Percentiles rank a stretch among this genome's conserved stretches.
Conservation (phyloP, 2,113 vertebrate genomes). For the Platanista minor region DNA sequence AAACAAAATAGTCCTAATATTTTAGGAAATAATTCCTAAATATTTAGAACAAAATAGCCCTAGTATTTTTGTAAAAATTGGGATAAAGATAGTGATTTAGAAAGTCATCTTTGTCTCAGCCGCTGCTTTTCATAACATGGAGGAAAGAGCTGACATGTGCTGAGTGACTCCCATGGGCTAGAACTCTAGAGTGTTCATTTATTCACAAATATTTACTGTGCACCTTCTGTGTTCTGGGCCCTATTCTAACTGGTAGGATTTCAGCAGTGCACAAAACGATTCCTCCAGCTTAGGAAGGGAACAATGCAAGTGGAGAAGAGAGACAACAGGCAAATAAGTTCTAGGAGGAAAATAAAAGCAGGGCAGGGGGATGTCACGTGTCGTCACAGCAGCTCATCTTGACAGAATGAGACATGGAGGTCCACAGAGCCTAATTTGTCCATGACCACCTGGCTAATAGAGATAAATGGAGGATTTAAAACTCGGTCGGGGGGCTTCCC, state of each 20-base stretch:
- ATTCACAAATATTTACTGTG: not conserved
- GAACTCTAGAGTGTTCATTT: not conserved
- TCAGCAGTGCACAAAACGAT: not conserved
- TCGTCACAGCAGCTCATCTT: not conserved
- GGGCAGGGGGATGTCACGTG: rapidly evolving
- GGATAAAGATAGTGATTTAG: not conserved
- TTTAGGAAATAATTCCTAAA: not conserved
- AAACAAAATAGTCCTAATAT: not conserved
- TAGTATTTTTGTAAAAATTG: not conserved
- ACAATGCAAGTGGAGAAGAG: not conserved
- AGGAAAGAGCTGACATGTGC: not conserved
- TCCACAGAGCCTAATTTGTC: not conserved
- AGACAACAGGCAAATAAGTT: not conserved
- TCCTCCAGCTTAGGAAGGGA: not conserved
- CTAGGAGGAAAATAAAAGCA: not conserved
- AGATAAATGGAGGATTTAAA: not conserved
- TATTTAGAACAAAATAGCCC: not conserved
- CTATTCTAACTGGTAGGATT: not conserved
- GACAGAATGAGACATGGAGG: constrained; percentile 13
- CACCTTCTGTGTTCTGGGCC: not conserved
- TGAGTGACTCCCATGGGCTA: rapidly evolving
- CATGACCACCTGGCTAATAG: not conserved
- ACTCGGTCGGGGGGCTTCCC: too few relatives aligned
- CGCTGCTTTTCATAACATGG: not conserved
- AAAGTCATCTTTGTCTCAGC: not conserved